Percentiles rank a stretch among this genome's conserved stretches.
Evolutionary conservation across 1,140 invertebrate species (phyloP).

Genomic region (Scaptodrosophila lebanonensis): DNA sequence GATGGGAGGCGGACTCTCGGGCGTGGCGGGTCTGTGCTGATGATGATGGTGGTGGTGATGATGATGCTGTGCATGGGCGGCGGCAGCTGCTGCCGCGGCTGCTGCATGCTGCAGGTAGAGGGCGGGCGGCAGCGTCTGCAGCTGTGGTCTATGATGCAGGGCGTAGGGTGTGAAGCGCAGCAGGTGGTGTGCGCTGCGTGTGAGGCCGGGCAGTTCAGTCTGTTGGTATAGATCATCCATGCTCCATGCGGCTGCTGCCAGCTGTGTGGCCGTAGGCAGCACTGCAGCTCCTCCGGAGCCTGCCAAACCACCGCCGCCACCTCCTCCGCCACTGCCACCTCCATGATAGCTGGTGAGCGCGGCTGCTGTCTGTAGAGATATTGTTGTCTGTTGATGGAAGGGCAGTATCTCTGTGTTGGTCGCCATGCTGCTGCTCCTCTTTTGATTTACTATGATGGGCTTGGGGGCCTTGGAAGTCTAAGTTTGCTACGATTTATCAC

Average conservation of each 20-base stretch:
- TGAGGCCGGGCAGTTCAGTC: constrained; percentile 71
- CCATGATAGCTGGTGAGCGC: constrained; percentile 69
- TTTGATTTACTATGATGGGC: constrained; percentile 6
- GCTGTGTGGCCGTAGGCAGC: constrained; percentile 24
- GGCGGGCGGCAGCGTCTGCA: constrained; percentile 63
- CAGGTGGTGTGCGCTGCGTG: constrained; percentile 69
- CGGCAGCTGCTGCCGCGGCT: constrained; percentile 39
- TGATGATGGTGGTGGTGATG: constrained; percentile 65
- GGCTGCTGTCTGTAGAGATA: constrained; percentile 68
- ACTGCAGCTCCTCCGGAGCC: constrained; percentile 10
- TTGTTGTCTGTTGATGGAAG: constrained; percentile 71
- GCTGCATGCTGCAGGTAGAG: constrained; percentile 67
- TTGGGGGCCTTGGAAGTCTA: no score
- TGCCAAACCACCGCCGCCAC: constrained; percentile 20
- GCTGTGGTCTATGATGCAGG: constrained; percentile 69
- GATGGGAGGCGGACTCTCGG: constrained; percentile 62
- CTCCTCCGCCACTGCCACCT: constrained; percentile 13
- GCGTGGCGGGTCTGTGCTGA: constrained; percentile 78
- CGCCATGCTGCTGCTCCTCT: constrained; percentile 48
- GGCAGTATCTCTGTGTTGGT: constrained; percentile 74
- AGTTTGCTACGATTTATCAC: constrained; percentile 1
- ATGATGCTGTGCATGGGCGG: constrained; percentile 59
- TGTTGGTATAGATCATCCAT: constrained; percentile 76
- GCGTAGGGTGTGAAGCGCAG: constrained; percentile 75
- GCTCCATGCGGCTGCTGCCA: constrained; percentile 45